A percentile compares a stretch with the other conserved stretches of the same genome.
Evolutionary conservation across 2,797 vertebrate genomes (phyloP).

Genomic region (Fistularia commersonii): DNA sequence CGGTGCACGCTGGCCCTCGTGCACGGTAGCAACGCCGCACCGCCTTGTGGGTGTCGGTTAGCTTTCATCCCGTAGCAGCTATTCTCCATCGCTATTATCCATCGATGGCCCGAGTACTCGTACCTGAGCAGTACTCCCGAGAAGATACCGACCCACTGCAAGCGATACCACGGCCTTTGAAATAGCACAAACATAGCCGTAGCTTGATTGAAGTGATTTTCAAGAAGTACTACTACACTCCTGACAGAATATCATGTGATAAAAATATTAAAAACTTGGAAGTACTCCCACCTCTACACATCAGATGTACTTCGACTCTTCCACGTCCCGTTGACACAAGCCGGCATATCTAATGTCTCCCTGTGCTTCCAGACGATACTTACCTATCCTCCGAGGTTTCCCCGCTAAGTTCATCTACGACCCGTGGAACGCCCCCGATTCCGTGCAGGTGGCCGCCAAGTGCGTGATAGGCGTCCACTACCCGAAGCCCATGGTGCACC

Average conservation of each 20-base stretch:
- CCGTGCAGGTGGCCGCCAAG: slow-evolving; percentile 71
- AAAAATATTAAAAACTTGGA: too few relatives aligned
- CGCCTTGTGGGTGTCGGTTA: slow-evolving; percentile 53
- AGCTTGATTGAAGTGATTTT: too few relatives aligned
- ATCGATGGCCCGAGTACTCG: too few relatives aligned
- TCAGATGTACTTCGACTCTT: background rate
- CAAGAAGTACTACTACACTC: too few relatives aligned
- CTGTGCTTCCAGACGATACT: slow-evolving; percentile 76
- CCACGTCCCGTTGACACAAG: slow-evolving; percentile 18
- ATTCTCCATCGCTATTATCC: too few relatives aligned
- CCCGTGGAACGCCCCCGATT: slow-evolving; percentile 77
- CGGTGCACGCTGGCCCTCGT: slow-evolving; percentile 27
- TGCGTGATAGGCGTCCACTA: slow-evolving; percentile 77
- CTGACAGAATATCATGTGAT: too few relatives aligned
- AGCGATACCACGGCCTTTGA: too few relatives aligned
- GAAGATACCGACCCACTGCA: too few relatives aligned
- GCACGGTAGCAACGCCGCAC: slow-evolving; percentile 40
- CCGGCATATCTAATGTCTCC: slow-evolving; percentile 58
- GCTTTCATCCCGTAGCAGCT: slow-evolving; percentile 42
- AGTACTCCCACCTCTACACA: background rate
- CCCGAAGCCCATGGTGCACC: slow-evolving; percentile 80
- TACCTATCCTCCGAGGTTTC: slow-evolving; percentile 78
- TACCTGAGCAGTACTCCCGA: too few relatives aligned
- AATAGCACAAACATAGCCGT: too few relatives aligned
- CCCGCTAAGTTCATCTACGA: slow-evolving; percentile 80